These are phyloP conservation scores for Papilio aristodemus DNA, from an alignment of 1,140 invertebrate genomes.

Conservation along the genomic window DNA sequence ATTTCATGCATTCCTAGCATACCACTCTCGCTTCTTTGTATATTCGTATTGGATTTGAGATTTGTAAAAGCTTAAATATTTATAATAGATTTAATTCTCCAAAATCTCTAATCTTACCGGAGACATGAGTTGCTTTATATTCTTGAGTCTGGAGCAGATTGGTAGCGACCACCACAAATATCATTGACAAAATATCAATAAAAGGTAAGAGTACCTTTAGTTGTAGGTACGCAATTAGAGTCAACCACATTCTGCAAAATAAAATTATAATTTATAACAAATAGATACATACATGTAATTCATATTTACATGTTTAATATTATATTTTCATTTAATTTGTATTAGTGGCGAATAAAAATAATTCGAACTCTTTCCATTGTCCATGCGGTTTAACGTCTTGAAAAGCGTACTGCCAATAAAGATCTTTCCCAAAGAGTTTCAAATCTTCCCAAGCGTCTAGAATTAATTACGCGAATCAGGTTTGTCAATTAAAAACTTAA, in stretches of 20 bases:
- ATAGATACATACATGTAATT: neutral
- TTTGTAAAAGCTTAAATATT: neutral
- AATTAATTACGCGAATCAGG: too few species aligned
- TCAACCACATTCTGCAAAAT: slow-evolving; percentile 16
- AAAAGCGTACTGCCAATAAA: too few species aligned
- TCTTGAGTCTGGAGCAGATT: neutral
- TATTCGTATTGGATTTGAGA: neutral
- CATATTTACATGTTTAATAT: too few species aligned
- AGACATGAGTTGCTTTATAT: neutral
- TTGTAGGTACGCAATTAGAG: neutral
- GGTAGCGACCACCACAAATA: neutral
- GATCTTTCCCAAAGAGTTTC: too few species aligned
- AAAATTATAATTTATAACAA: neutral
- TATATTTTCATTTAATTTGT: too few species aligned
- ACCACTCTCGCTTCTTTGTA: too few species aligned
- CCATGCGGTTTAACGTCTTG: too few species aligned
- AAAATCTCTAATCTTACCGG: neutral
- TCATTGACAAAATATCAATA: neutral
- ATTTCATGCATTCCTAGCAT: too few species aligned
- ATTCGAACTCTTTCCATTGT: too few species aligned
- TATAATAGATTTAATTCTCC: neutral
- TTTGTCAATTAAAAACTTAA: too few species aligned
- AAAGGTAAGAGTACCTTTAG: slow-evolving; percentile 2
- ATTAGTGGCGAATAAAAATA: too few species aligned
- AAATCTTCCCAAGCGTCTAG: too few species aligned